phyloP scores from a whole-genome alignment of 2,888 invertebrate genomes.

The Cybosia mesomella region DNA sequence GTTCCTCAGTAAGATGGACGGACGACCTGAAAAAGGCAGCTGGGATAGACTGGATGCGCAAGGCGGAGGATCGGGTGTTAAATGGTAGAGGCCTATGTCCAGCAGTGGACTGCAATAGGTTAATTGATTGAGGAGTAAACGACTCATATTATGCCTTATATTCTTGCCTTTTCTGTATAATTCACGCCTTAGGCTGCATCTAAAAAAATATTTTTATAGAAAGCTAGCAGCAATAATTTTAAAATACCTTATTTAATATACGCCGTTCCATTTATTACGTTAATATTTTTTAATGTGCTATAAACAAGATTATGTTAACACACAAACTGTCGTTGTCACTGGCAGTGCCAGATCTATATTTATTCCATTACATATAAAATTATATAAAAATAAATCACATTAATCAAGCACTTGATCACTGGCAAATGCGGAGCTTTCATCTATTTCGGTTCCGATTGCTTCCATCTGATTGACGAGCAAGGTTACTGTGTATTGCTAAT shows the following conservation, averaged over 20 bases:
- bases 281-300: not conserved
- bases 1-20: too few species aligned
- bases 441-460: conserved; percentile 72
- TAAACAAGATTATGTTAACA: conserved; percentile 2
- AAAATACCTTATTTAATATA: not conserved
- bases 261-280: not conserved
- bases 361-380: conserved; percentile 32
- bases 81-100: too few species aligned
- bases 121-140: too few species aligned
- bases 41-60: too few species aligned
- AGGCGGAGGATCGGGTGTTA: too few species aligned
- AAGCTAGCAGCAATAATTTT: not conserved
- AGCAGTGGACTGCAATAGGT: too few species aligned
- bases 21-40: too few species aligned
- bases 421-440: conserved; percentile 61
- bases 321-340: conserved; percentile 33
- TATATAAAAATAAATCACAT: conserved; percentile 41
- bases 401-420: conserved; percentile 52
- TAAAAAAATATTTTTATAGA: not conserved
- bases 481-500: conserved; percentile 41
- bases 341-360: conserved; percentile 38
- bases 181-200: not conserved
- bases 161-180: too few species aligned
- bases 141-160: too few species aligned
- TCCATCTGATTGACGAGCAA: conserved; percentile 59